phyloP scores from a whole-genome alignment of 2,888 invertebrate genomes.

The Morpho achilles region DNA sequence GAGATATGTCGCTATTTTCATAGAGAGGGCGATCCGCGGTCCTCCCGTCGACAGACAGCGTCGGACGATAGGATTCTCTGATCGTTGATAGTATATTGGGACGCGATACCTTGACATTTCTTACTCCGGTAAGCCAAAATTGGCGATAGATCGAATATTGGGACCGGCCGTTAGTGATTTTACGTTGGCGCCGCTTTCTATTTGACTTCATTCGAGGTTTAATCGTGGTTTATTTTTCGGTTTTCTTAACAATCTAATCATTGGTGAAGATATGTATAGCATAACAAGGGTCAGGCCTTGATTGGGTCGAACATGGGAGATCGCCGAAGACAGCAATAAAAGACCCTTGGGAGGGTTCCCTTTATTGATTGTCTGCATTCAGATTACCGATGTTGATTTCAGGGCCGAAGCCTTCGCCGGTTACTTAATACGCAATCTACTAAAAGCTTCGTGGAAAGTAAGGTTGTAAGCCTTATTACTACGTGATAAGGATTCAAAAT shows the following conservation, averaged over 20 bases:
- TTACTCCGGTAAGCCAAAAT: too few species aligned
- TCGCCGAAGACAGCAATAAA: slow-evolving; percentile 29
- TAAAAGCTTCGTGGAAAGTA: slow-evolving; percentile 16
- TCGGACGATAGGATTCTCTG: too few species aligned
- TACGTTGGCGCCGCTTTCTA: too few species aligned
- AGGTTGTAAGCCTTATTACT: slow-evolving; percentile 7
- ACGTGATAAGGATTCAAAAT: not conserved
- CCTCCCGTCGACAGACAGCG: too few species aligned
- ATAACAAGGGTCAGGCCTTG: slow-evolving; percentile 5
- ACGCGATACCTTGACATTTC: too few species aligned
- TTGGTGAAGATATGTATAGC: not conserved
- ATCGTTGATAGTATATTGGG: too few species aligned
- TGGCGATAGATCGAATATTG: too few species aligned
- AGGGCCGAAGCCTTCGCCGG: slow-evolving; percentile 17
- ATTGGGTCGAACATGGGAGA: slow-evolving; percentile 12
- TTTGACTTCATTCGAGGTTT: too few species aligned
- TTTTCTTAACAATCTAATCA: not conserved
- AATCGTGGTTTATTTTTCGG: too few species aligned
- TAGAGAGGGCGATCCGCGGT: too few species aligned
- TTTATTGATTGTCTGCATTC: slow-evolving; percentile 39
- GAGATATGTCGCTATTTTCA: too few species aligned
- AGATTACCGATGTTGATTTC: slow-evolving; percentile 20
- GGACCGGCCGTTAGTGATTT: too few species aligned
- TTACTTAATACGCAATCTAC: slow-evolving; percentile 28
- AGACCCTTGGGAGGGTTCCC: slow-evolving; percentile 24